phyloP scores from a whole-genome alignment of 2,888 invertebrate species.

The Rotaria socialis region DNA sequence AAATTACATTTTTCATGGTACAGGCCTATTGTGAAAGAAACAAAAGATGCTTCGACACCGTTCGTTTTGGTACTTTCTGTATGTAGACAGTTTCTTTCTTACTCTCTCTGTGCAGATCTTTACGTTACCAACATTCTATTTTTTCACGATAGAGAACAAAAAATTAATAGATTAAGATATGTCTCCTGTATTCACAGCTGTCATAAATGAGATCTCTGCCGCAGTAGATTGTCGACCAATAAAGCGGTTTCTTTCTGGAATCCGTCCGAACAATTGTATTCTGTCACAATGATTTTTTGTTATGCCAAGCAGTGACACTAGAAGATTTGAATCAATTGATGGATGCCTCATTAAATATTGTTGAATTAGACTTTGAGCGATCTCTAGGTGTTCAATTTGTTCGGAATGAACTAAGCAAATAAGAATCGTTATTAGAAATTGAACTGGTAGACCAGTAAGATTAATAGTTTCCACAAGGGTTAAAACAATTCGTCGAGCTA shows the following conservation, averaged over 20 bases:
- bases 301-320: not conserved
- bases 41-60: no score
- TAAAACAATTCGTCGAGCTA: slow-evolving; percentile 5
- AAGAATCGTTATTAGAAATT: not conserved
- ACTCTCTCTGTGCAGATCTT: no score
- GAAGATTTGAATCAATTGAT: not conserved
- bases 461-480: not conserved
- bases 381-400: not conserved
- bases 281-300: slow-evolving; percentile 7
- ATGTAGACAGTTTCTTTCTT: no score
- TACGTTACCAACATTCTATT: no score
- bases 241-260: slow-evolving; percentile 26
- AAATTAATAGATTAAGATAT: not conserved
- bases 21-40: no score
- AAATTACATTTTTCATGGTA: no score
- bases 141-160: no score
- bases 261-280: not conserved
- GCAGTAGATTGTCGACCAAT: not conserved
- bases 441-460: not conserved
- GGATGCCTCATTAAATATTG: not conserved
- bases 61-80: no score
- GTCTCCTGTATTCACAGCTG: not conserved
- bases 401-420: slow-evolving; percentile 26
- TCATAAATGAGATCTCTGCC: not conserved
- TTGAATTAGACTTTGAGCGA: not conserved